These are phyloP conservation scores for Spilogale gracilis DNA, from an alignment of 2,113 vertebrate genomes.

Conservation along the genomic window DNA sequence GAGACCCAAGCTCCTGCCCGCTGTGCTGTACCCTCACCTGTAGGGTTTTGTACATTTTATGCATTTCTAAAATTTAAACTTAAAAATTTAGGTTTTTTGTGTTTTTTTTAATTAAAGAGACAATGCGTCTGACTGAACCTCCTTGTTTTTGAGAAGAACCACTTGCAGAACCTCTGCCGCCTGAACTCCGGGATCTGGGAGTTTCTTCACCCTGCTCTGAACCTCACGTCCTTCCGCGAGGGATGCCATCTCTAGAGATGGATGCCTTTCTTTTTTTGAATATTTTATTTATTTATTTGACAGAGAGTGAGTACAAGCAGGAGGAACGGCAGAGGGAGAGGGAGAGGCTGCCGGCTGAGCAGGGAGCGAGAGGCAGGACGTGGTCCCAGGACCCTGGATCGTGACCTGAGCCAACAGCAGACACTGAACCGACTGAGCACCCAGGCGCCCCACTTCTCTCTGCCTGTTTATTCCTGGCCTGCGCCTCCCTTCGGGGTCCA, in stretches of 20 bases:
- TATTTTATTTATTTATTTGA: neutral
- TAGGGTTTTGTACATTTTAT: neutral
- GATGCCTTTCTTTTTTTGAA: neutral
- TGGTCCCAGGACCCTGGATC: neutral
- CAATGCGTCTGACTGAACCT: neutral
- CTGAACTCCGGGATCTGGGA: neutral
- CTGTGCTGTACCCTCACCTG: neutral
- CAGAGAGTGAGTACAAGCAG: neutral
- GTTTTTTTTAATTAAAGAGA: neutral
- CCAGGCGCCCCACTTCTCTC: neutral
- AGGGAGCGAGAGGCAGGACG: neutral
- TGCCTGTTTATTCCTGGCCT: neutral
- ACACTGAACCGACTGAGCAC: neutral
- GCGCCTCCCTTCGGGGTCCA: neutral
- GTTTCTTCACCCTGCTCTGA: neutral
- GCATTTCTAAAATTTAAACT: neutral
- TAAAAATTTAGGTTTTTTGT: neutral
- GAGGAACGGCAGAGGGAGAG: neutral
- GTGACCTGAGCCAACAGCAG: neutral
- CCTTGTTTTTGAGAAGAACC: neutral
- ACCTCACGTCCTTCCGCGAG: fast-evolving
- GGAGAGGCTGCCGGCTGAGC: neutral
- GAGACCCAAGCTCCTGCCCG: neutral
- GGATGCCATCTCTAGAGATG: neutral
- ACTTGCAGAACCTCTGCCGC: neutral